A percentile compares a stretch with the other conserved stretches of the same genome.
phyloP scores from a whole-genome alignment of 2,113 vertebrate species.

The Thomomys bottae region DNA sequence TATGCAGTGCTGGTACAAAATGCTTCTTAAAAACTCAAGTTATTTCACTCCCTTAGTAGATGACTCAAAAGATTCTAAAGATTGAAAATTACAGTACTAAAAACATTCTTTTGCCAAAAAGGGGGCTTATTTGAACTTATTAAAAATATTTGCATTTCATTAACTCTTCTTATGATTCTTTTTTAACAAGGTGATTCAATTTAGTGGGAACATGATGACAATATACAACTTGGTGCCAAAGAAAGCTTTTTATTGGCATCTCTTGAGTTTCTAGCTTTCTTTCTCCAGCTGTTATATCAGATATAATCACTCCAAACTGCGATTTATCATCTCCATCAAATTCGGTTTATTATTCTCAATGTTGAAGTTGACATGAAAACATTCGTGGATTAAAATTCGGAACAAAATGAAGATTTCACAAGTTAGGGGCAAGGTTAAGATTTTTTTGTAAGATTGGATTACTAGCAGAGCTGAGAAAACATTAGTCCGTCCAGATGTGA shows the following conservation, averaged over 20 bases:
- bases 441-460: conserved; percentile 46
- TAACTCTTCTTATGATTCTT: conserved; percentile 61
- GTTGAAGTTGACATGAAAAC: conserved; percentile 55
- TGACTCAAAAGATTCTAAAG: conserved; percentile 45
- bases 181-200: conserved; percentile 62
- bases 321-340: conserved; percentile 69
- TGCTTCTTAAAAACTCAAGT: conserved; percentile 33
- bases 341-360: conserved; percentile 45
- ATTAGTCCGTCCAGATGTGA: neutral
- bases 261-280: conserved; percentile 73
- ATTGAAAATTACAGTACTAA: conserved; percentile 43
- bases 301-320: conserved; percentile 75
- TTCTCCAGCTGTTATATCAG: conserved; percentile 80
- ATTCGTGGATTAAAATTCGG: conserved; percentile 68
- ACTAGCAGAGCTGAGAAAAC: conserved; percentile 41
- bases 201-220: conserved; percentile 63
- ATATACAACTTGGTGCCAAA: conserved; percentile 73
- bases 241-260: conserved; percentile 79
- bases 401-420: conserved; percentile 61
- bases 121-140: conserved; percentile 63
- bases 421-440: conserved; percentile 51
- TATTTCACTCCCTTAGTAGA: conserved; percentile 4
- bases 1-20: conserved; percentile 32
- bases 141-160: conserved; percentile 70
- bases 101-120: conserved; percentile 59